Evolutionary conservation across 2,797 vertebrate species (phyloP), one percentile per base, ranked within the genome.

Genomic region (Sebastiscus tertius): DNA sequence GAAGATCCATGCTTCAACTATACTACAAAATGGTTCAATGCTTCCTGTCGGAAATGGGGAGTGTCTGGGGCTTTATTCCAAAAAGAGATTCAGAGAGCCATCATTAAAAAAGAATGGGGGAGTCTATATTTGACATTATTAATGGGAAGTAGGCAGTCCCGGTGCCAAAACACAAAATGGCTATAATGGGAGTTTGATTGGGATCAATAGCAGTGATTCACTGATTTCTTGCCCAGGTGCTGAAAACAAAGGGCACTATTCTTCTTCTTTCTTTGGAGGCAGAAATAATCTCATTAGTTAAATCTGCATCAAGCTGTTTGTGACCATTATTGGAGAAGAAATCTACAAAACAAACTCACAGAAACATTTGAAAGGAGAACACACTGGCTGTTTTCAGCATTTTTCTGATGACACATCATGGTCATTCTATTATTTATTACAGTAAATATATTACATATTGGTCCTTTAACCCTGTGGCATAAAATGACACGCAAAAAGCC

Each of bases 91-190:
- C 24, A 82, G 68, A 63, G 22, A 24, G 20, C 5, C 4, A 67
- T 52, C 46, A 56, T 66, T 67, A 10, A 76, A 52, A 77, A 52
- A 24, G 31, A 58, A 64, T 4, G n/a, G 11, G 10, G 26, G 36
- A 65, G 69, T 79, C 16, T 36, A 34, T 66, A 67, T 65, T 71
- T 80, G 33, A 73, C 62, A 66, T 85, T 65, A 69, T 78, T 80
- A 70, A 85, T 69, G 39, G 8, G 60, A 34, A 58, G 29, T 24
- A 9, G 65, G 24, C 46, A 3, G 18, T 24, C 56, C 29, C 31
- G 14, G 6, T 67, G 62, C 70, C 80, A 85, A 76, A 55, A 52
- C 27, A 67, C 36, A 66, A 70, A 74, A 68, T 71, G 39, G 18
- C 16, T 49, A 1, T 68, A 75, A 79, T 59, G 39, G 55, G 55